Evolutionary conservation across 2,797 vertebrate species (phyloP).

Genomic region (Anguilla obscura): DNA sequence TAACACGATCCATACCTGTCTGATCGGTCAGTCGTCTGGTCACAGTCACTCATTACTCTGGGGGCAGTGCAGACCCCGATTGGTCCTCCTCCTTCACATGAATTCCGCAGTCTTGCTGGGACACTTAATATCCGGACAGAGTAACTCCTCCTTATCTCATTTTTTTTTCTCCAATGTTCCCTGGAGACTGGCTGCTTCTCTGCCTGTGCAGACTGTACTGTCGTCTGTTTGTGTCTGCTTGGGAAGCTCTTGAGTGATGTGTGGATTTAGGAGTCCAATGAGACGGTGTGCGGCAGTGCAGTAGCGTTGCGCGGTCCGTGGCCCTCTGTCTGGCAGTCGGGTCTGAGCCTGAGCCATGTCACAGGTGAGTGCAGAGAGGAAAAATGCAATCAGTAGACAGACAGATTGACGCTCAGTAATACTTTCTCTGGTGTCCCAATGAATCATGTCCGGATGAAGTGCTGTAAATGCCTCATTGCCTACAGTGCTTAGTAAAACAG

Average conservation of each 20-base stretch:
- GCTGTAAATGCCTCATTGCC: not conserved
- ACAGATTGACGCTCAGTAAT: not conserved
- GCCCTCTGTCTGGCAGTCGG: not conserved
- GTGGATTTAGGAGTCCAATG: not conserved
- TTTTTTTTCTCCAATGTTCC: not conserved
- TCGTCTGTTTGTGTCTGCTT: not conserved
- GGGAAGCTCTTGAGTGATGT: slow-evolving; percentile 10
- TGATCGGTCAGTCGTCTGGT: not conserved
- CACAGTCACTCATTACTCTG: not conserved
- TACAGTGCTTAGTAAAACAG: not conserved
- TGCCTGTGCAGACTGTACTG: not conserved
- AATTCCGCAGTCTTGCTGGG: slow-evolving; percentile 34
- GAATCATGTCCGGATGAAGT: not conserved
- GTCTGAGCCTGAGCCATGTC: slow-evolving; percentile 3
- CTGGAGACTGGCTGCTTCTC: slow-evolving; percentile 7
- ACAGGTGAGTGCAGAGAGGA: slow-evolving; percentile 1
- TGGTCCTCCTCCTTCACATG: slow-evolving; percentile 25
- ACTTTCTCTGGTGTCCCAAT: not conserved
- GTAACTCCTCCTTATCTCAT: slow-evolving; percentile 12
- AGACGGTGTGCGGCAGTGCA: not conserved
- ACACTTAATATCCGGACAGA: slow-evolving; percentile 34
- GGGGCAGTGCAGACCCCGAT: not conserved
- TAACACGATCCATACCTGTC: not conserved
- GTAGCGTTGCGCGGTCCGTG: not conserved
- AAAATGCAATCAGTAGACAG: not conserved